These are phyloP conservation scores for Mastomys natalensis DNA, from an alignment of 2,113 vertebrate species.

Conservation along the genomic window DNA sequence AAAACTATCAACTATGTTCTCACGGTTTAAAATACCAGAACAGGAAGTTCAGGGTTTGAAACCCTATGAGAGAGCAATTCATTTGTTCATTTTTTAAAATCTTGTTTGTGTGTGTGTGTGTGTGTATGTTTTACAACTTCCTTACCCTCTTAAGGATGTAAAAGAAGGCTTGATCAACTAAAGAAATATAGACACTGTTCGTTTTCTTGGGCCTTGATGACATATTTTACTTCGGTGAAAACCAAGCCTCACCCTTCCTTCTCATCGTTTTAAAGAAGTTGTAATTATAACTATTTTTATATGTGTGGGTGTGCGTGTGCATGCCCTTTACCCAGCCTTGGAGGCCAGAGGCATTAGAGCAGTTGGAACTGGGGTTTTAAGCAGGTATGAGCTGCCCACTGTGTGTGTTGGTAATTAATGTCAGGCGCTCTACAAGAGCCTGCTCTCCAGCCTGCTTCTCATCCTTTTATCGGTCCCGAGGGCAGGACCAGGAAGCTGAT, in stretches of 20 bases:
- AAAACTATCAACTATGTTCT: background rate
- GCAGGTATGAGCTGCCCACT: background rate
- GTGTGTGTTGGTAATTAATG: background rate
- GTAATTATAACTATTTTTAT: background rate
- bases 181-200: background rate
- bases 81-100: background rate
- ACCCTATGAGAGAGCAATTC: background rate
- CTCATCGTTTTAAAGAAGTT: background rate
- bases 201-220: background rate
- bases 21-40: conserved; percentile 8
- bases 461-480: background rate
- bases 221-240: background rate
- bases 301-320: background rate
- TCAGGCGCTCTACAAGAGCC: background rate
- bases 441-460: background rate
- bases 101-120: background rate
- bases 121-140: background rate
- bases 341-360: background rate
- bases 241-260: background rate
- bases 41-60: background rate
- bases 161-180: background rate
- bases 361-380: background rate
- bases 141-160: background rate
- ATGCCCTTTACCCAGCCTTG: background rate
- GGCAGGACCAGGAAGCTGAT: background rate